Conservation (phyloP, 2,888 invertebrate species). For the Mallateleia sp. region DNA sequence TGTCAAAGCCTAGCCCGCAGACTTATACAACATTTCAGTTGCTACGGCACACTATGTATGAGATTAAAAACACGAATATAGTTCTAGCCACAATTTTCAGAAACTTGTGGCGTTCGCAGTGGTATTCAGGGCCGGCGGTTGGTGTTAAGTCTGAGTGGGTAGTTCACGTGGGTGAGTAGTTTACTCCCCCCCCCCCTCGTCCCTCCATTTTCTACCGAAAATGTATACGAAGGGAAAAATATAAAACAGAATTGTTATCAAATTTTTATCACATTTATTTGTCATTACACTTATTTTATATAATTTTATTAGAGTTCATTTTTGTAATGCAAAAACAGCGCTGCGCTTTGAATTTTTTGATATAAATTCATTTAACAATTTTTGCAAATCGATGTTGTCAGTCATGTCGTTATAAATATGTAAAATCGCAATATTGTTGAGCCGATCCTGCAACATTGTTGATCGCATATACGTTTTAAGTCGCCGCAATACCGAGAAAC, state of each 20-base stretch:
- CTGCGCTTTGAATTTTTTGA: conserved; percentile 35
- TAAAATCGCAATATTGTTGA: conserved; percentile 62
- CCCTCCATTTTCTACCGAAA: background rate
- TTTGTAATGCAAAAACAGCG: conserved; percentile 35
- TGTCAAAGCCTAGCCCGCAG: too few relatives aligned
- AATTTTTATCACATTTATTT: background rate
- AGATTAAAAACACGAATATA: too few relatives aligned
- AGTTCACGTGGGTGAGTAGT: conserved; percentile 4
- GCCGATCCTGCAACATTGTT: conserved; percentile 69
- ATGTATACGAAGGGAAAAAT: background rate
- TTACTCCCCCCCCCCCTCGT: background rate
- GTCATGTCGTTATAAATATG: conserved; percentile 58
- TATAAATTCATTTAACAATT: conserved; percentile 58
- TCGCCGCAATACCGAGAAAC: conserved; percentile 66
- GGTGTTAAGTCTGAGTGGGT: background rate
- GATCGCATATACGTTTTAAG: conserved; percentile 65
- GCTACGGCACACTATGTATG: too few relatives aligned
- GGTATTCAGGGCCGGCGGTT: conserved; percentile 9
- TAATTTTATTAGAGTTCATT: background rate
- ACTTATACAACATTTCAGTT: too few relatives aligned
- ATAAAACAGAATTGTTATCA: background rate
- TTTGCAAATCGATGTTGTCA: conserved; percentile 47
- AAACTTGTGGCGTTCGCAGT: too few relatives aligned
- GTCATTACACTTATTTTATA: background rate
- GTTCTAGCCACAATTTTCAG: too few relatives aligned